A percentile compares a stretch with the other conserved stretches of the same genome.
phyloP scores from a whole-genome alignment of 1,140 invertebrate genomes.

The Halyomorpha halys region DNA sequence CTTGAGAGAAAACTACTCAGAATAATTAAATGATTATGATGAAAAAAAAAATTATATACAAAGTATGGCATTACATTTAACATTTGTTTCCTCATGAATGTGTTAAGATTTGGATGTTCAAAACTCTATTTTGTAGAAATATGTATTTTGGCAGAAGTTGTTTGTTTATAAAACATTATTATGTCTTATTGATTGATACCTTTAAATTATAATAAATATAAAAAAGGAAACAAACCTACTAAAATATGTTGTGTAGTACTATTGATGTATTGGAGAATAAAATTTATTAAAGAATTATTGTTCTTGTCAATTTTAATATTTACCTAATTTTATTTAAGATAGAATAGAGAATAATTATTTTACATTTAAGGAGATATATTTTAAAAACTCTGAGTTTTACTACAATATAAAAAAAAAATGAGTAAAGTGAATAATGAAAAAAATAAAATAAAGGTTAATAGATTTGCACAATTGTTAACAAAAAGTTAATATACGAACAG shows the following conservation, averaged over 20 bases:
- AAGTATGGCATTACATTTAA: conserved; percentile 25
- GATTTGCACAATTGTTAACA: no score
- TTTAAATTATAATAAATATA: conserved; percentile 29
- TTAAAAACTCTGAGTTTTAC: no score
- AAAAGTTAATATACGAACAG: no score
- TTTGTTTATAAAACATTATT: conserved; percentile 28
- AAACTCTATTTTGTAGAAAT: conserved; percentile 30
- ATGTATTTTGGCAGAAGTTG: conserved; percentile 30
- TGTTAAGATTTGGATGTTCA: conserved; percentile 27
- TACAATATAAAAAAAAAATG: no score
- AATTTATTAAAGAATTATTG: conserved; percentile 28
- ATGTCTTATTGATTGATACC: conserved; percentile 29
- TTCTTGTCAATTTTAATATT: no score
- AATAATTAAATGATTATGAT: conserved; percentile 17
- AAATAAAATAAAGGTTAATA: no score
- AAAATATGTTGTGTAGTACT: conserved; percentile 33
- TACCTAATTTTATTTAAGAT: no score
- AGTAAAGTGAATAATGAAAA: no score
- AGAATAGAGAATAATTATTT: no score
- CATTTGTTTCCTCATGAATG: conserved; percentile 26
- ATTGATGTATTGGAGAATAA: conserved; percentile 33
- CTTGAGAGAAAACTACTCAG: conserved; percentile 13
- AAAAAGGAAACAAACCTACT: conserved; percentile 31
- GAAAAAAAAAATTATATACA: conserved; percentile 26
- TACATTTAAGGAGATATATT: no score